Conservation (phyloP, 2,113 vertebrate species). For the Balaenoptera acutorostrata region DNA sequence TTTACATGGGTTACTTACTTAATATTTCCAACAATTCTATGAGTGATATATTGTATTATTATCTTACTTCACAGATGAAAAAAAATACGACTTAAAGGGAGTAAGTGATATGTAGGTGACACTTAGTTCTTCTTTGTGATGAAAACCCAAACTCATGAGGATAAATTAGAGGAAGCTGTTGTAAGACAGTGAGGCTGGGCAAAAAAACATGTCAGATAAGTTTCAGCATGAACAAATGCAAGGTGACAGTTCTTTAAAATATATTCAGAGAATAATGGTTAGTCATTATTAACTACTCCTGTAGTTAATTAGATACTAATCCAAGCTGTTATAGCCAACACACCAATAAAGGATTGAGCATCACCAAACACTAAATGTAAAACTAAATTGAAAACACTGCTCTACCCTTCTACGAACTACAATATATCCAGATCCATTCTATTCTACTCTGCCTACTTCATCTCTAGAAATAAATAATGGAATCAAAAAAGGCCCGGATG, state of each 20-base stretch:
- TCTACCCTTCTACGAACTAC: neutral
- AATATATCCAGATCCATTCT: neutral
- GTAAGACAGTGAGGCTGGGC: neutral
- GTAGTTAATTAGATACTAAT: neutral
- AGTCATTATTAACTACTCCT: neutral
- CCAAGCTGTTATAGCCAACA: neutral
- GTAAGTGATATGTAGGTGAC: neutral
- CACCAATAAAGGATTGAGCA: neutral
- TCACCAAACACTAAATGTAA: neutral
- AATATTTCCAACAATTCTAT: neutral
- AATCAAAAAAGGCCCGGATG: neutral
- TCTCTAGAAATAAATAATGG: neutral
- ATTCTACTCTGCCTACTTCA: neutral
- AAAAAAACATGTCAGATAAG: neutral
- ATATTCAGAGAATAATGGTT: neutral
- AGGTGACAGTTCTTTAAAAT: neutral
- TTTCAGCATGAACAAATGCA: neutral
- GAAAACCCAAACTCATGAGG: neutral
- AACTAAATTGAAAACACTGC: neutral
- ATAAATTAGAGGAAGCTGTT: neutral
- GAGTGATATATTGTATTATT: neutral
- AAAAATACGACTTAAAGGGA: neutral
- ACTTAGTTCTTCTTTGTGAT: neutral
- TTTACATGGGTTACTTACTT: neutral
- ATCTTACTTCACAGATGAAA: neutral